A percentile compares a stretch with the other conserved stretches of the same genome.
phyloP scores from a whole-genome alignment of 2,888 invertebrate species.

The Unio delphinus region DNA sequence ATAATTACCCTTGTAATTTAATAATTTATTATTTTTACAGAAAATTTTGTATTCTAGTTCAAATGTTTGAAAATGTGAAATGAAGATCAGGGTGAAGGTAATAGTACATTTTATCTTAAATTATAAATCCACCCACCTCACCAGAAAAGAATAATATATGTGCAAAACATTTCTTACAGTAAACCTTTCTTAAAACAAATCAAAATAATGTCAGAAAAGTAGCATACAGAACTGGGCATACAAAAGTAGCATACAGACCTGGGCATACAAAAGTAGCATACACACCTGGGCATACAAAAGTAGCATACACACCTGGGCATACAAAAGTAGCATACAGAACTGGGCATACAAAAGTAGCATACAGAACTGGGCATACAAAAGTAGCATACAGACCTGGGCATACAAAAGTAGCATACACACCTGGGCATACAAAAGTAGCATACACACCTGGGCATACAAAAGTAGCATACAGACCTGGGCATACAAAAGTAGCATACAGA shows the following conservation, averaged over 20 bases:
- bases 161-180: too few relatives aligned
- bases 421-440: constrained; percentile 82
- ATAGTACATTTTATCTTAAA: too few relatives aligned
- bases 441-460: too few relatives aligned
- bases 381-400: constrained; percentile 80
- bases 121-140: too few relatives aligned
- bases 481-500: constrained; percentile 75
- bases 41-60: too few relatives aligned
- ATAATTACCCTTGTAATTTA: too few relatives aligned
- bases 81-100: too few relatives aligned
- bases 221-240: too few relatives aligned
- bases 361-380: not conserved
- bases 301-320: constrained; percentile 81
- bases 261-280: constrained; percentile 80
- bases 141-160: too few relatives aligned
- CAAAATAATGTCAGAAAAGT: not conserved
- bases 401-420: constrained; percentile 76
- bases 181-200: not conserved
- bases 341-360: constrained; percentile 82
- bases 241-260: constrained; percentile 74
- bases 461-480: constrained; percentile 79
- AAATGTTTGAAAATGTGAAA: too few relatives aligned
- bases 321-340: constrained; percentile 76
- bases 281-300: constrained; percentile 85
- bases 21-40: too few relatives aligned